These are phyloP conservation scores for Apis mellifera DNA, from an alignment of 1,140 invertebrate species.

Conservation along the genomic window Amel_HAv3.1 CM009936.2:4356501-4357000, in stretches of 20 bases:
- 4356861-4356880: not conserved
- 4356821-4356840: not conserved
- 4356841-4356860: not conserved
- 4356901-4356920: not conserved
- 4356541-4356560: too few relatives aligned
- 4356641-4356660: not conserved
- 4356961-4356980: not conserved
- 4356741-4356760: too few relatives aligned
- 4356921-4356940: not conserved
- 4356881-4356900: not conserved
- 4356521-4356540: too few relatives aligned
- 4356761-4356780: too few relatives aligned
- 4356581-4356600: not conserved
- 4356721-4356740: not conserved
- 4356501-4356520: too few relatives aligned
- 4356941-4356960: not conserved
- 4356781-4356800: too few relatives aligned
- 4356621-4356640: not conserved
- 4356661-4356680: not conserved
- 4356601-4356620: not conserved
- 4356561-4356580: too few relatives aligned
- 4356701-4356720: not conserved
- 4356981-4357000: constrained; percentile 31
- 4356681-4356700: not conserved
- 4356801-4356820: too few relatives aligned